These are phyloP conservation scores for Drosophila anomalata DNA, from an alignment of 2,888 invertebrate species.

Conservation along the genomic window DNA sequence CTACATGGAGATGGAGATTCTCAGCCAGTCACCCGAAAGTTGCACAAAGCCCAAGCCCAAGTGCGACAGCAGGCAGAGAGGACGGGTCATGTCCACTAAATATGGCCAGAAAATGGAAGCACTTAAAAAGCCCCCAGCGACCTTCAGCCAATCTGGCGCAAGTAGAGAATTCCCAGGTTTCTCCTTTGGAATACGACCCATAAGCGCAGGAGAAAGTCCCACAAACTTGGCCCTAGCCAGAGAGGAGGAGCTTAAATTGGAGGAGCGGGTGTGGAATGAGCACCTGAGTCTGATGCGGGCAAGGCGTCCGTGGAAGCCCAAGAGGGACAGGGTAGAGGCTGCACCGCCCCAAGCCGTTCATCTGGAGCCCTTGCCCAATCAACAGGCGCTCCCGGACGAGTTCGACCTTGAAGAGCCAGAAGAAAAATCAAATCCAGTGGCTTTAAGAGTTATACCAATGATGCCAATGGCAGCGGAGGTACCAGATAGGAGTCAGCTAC, in stretches of 20 bases:
- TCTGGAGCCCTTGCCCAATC: constrained; percentile 16
- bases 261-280: constrained; percentile 56
- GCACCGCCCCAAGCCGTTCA: constrained; percentile 50
- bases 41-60: constrained; percentile 1
- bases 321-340: constrained; percentile 25
- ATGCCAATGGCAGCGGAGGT: neutral
- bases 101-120: neutral
- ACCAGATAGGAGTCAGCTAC: neutral
- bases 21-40: constrained; percentile 7
- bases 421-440: neutral
- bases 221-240: constrained; percentile 23
- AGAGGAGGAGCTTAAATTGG: constrained; percentile 52
- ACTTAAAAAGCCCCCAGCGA: neutral
- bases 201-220: constrained; percentile 7
- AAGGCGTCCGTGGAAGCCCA: constrained; percentile 17
- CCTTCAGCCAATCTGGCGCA: neutral
- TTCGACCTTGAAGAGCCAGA: neutral
- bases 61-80: neutral
- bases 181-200: constrained; percentile 47
- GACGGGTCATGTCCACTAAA: neutral
- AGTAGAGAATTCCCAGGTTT: constrained; percentile 15
- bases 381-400: neutral
- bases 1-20: constrained; percentile 44
- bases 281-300: constrained; percentile 20
- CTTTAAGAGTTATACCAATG: neutral